Conservation (phyloP, 2,113 vertebrate species). For the Chinchilla lanigera region DNA sequence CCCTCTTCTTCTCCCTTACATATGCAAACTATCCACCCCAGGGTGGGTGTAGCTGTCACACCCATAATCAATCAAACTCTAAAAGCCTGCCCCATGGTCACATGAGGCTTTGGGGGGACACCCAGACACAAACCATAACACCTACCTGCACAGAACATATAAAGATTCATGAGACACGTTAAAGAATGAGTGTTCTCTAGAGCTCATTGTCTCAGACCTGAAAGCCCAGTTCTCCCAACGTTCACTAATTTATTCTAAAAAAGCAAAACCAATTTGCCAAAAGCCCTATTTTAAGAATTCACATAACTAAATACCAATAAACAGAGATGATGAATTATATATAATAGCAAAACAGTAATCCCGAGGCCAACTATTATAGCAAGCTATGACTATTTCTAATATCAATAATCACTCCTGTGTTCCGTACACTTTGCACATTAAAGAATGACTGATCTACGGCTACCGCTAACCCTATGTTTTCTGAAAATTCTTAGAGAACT, state of each 20-base stretch:
- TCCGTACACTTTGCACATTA: neutral
- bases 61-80: no score
- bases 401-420: neutral
- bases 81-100: no score
- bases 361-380: neutral
- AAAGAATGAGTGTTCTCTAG: neutral
- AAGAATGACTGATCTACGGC: neutral
- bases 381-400: neutral
- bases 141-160: neutral
- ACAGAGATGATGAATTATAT: neutral
- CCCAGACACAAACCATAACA: no score
- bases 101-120: no score
- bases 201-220: neutral
- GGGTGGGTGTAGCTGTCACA: no score
- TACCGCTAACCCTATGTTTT: neutral
- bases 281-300: neutral
- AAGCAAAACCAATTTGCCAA: neutral
- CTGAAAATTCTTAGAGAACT: constrained; percentile 10
- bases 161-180: neutral
- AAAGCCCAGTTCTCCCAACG: neutral
- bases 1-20: no score
- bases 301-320: neutral
- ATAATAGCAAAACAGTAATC: neutral
- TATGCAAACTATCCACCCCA: no score
- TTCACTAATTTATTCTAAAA: neutral